Percentiles rank a stretch among this genome's conserved stretches.
phyloP scores from a whole-genome alignment of 2,797 vertebrate species.

The Helarctos malayanus region DNA sequence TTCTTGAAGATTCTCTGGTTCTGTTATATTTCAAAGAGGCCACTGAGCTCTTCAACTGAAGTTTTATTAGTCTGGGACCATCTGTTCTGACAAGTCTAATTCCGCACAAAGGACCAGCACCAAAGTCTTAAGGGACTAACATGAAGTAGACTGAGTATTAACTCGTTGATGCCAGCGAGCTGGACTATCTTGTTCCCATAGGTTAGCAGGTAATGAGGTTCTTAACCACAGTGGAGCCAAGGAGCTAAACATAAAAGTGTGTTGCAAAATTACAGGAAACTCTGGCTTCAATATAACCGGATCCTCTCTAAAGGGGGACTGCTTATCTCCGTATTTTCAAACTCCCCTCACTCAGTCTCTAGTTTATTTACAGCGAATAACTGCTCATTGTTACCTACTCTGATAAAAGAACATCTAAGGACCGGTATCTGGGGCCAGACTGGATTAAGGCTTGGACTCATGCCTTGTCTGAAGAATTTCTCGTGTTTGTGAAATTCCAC shows the following conservation, averaged over 20 bases:
- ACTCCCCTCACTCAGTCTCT: constrained; percentile 40
- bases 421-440: constrained; percentile 35
- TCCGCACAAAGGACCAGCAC: neutral
- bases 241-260: constrained; percentile 62
- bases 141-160: constrained; percentile 45
- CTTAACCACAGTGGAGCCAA: constrained; percentile 27
- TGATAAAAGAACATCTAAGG: constrained; percentile 70
- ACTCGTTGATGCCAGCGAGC: constrained; percentile 57
- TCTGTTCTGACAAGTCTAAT: neutral
- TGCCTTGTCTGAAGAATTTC: constrained; percentile 69
- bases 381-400: constrained; percentile 55
- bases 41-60: constrained; percentile 41
- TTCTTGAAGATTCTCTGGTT: constrained; percentile 30
- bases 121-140: constrained; percentile 57
- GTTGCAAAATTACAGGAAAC: constrained; percentile 50
- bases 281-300: constrained; percentile 16
- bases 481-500: constrained; percentile 70
- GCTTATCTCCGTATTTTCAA: constrained; percentile 52
- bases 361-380: constrained; percentile 69
- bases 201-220: constrained; percentile 45
- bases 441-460: constrained; percentile 65
- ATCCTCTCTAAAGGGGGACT: neutral
- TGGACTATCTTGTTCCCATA: constrained; percentile 16
- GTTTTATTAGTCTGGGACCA: constrained; percentile 5
- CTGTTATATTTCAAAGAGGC: constrained; percentile 33